Base-by-base conservation (phyloP, 2,797 vertebrate genomes). In the Gastrophryne carolinensis region DNA sequence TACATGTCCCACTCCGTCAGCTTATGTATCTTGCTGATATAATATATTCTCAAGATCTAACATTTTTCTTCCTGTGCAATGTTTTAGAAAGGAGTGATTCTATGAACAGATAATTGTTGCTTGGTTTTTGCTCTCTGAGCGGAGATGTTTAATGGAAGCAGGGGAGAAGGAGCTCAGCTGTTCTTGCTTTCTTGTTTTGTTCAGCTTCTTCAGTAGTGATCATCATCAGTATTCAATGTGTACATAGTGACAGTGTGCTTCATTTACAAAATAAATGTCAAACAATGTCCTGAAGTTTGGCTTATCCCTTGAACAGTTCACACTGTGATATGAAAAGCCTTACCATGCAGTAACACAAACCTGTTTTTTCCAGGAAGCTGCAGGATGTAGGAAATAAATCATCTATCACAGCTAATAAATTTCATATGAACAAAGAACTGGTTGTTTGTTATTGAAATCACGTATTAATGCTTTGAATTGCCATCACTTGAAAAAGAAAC, bases 311-410 rank as follows among this genome's bases (percentile, higher is more conserved):
- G 86, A 89, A 88, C 86, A 87, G 89, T 87, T 83, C 84, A 92
- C 94, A 95, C 95, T 96, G 95, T 96, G 95, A 98, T 87, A 89
- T 91, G 90, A 90, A 84, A 90, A 92, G 91, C 92, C 92, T 93
- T 93, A 92, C 87, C 84, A 80, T 81, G 52, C 82, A 90, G 92
- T 91, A 87, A 84, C 86, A 86, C 77, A 89, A 69, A 86, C 87
- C 87, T 90, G 90, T 91, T 89, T 83, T 76, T 92, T 84, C 84
- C 82, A 87, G 87, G 90, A 90, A 85, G 91, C 97, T 98, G 96
- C 96, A 98, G 98, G 97, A 88, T 93, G 92, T 92, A 90, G 82
- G 84, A 88, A 88, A 91, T 92, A 93, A 94, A 92, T 92, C 91
- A 80, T 26, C 90, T 91, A 85, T 87, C 86, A 88, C 49, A 69